Evolutionary conservation across 2,113 vertebrate genomes (phyloP).

Genomic region (Strigops habroptila): DNA sequence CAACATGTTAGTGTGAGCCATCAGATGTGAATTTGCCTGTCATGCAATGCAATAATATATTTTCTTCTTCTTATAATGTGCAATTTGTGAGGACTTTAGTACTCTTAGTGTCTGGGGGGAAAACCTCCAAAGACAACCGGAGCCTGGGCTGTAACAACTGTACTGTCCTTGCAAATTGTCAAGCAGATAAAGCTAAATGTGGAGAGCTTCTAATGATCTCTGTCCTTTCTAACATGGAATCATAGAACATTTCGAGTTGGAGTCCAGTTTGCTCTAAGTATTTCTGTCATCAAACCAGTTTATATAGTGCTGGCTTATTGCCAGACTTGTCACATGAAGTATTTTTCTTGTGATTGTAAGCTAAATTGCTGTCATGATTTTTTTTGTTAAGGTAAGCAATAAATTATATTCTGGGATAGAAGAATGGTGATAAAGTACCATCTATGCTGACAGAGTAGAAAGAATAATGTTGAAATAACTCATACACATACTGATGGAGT

Average conservation of each 20-base stretch:
- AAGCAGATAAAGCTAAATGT: not conserved
- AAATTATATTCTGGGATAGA: not conserved
- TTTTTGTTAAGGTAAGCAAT: not conserved
- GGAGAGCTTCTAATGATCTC: not conserved
- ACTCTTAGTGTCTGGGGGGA: not conserved
- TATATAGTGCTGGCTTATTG: not conserved
- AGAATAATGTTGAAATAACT: not conserved
- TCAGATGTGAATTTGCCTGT: not conserved
- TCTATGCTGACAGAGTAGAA: not conserved
- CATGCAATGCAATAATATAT: not conserved
- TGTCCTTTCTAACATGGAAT: not conserved
- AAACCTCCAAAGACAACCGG: not conserved
- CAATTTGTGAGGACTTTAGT: not conserved
- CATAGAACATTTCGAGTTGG: not conserved
- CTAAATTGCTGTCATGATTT: not conserved
- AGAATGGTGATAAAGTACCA: not conserved
- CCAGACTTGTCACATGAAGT: not conserved
- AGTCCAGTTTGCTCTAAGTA: not conserved
- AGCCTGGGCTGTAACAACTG: not conserved
- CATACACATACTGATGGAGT: not conserved
- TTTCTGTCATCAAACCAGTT: not conserved
- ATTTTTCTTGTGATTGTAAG: constrained; percentile 1
- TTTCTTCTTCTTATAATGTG: not conserved
- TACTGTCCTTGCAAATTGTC: not conserved
- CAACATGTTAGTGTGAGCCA: not conserved